These are phyloP conservation scores for Anarsia innoxiella DNA, from an alignment of 2,888 invertebrate genomes.

Conservation along the genomic window DNA sequence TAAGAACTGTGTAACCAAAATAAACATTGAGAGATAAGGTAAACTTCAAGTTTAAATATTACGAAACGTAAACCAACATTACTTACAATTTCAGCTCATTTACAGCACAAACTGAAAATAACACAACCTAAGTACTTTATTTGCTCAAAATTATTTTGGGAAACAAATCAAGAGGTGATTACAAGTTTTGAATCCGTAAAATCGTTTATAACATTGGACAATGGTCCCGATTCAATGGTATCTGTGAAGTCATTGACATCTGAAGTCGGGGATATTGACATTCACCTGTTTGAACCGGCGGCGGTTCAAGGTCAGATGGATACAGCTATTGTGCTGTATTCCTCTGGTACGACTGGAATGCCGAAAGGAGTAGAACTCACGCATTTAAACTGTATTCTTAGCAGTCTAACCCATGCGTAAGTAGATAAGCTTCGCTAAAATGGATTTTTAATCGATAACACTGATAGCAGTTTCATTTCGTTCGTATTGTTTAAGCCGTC, in stretches of 20 bases:
- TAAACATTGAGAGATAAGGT: no score
- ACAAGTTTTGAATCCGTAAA: slow-evolving; percentile 37
- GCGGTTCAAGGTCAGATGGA: slow-evolving; percentile 56
- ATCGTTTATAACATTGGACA: slow-evolving; percentile 37
- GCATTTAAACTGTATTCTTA: slow-evolving; percentile 70
- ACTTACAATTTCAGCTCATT: slow-evolving; percentile 76
- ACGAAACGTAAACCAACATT: no score
- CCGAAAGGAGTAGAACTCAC: slow-evolving; percentile 80
- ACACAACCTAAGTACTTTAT: slow-evolving; percentile 80
- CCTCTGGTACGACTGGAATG: slow-evolving; percentile 82
- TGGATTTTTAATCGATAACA: neutral
- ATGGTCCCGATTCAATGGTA: slow-evolving; percentile 24
- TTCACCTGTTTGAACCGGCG: slow-evolving; percentile 49
- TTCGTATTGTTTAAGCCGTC: no score
- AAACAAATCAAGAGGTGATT: slow-evolving; percentile 42
- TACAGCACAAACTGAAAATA: slow-evolving; percentile 78
- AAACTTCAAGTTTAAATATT: no score
- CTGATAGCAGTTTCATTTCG: neutral
- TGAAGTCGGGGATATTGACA: slow-evolving; percentile 29
- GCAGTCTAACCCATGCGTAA: slow-evolving; percentile 44
- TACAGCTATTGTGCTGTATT: slow-evolving; percentile 71
- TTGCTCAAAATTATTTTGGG: slow-evolving; percentile 69
- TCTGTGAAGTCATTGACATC: slow-evolving; percentile 32
- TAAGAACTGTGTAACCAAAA: no score
- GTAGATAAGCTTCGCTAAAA: no score